Conservation (phyloP, 2,797 vertebrate species). For the Typhlichthys subterraneus region DNA sequence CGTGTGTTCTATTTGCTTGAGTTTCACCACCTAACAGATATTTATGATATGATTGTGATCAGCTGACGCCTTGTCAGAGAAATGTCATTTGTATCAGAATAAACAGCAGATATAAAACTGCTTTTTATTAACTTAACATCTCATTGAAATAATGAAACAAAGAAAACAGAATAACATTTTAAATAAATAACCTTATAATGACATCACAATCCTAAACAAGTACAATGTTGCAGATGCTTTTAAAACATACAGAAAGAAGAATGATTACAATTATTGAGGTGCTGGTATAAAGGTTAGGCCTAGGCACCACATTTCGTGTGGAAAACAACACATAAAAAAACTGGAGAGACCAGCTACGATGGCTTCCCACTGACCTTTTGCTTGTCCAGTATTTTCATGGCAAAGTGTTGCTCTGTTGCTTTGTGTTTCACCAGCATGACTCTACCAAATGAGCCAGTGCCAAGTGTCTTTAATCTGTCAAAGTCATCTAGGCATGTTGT, state of each 20-base stretch:
- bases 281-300: too few relatives aligned
- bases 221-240: too few relatives aligned
- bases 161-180: too few relatives aligned
- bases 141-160: neutral
- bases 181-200: too few relatives aligned
- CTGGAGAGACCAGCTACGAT: neutral
- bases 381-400: conserved; percentile 99
- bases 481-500: conserved; percentile 97
- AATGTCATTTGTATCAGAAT: conserved; percentile 22
- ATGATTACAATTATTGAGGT: too few relatives aligned
- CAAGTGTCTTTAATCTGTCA: conserved; percentile 96
- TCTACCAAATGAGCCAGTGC: conserved; percentile 97
- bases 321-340: too few relatives aligned
- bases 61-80: conserved; percentile 25
- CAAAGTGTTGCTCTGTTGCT: conserved; percentile 96
- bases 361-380: conserved; percentile 87
- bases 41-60: conserved; percentile 30
- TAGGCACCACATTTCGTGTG: too few relatives aligned
- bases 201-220: too few relatives aligned
- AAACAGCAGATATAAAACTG: conserved; percentile 15
- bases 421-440: conserved; percentile 99
- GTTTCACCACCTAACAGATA: conserved; percentile 90
- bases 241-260: too few relatives aligned
- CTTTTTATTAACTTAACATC: neutral
- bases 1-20: conserved; percentile 99